These are phyloP conservation scores for Drosophila falleni DNA, from an alignment of 2,888 invertebrate genomes.

Conservation along the genomic window DNA sequence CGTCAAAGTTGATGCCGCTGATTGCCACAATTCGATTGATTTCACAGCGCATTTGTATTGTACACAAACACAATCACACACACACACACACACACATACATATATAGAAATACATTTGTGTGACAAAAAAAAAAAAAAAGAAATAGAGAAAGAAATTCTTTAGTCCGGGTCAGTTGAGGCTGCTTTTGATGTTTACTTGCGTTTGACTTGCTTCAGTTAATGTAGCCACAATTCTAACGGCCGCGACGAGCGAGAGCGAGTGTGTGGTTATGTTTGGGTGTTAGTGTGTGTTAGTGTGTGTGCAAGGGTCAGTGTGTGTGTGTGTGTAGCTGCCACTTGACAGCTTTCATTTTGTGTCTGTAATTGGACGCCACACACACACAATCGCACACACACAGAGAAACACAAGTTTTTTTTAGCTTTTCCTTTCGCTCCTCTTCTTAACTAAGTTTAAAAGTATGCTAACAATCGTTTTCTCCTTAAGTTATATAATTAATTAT, in stretches of 20 bases:
- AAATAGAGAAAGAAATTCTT: slow-evolving; percentile 7
- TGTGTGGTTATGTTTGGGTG: slow-evolving; percentile 4
- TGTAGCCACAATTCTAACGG: slow-evolving; percentile 43
- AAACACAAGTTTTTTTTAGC: not conserved
- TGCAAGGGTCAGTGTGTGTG: slow-evolving; percentile 8
- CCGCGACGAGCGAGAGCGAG: not conserved
- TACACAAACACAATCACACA: slow-evolving; percentile 7
- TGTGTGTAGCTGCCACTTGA: slow-evolving; percentile 26
- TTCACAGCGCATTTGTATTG: slow-evolving; percentile 60
- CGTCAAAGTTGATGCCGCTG: slow-evolving; percentile 46
- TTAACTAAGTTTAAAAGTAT: not conserved
- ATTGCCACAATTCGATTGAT: slow-evolving; percentile 81
- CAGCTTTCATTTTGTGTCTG: slow-evolving; percentile 20
- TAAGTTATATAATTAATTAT: not conserved
- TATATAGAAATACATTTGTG: not conserved
- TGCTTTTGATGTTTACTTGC: slow-evolving; percentile 64
- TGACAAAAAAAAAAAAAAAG: not conserved
- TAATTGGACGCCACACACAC: slow-evolving; percentile 29
- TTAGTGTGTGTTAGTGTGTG: slow-evolving; percentile 6
- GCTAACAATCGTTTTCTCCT: not conserved
- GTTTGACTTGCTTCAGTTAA: slow-evolving; percentile 53
- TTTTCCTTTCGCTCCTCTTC: not conserved
- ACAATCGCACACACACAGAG: not conserved
- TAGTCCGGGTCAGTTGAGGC: slow-evolving; percentile 31
- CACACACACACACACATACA: not conserved